Base-by-base conservation (phyloP, 1,140 invertebrate genomes). In the Andrena cerasifolii region DNA sequence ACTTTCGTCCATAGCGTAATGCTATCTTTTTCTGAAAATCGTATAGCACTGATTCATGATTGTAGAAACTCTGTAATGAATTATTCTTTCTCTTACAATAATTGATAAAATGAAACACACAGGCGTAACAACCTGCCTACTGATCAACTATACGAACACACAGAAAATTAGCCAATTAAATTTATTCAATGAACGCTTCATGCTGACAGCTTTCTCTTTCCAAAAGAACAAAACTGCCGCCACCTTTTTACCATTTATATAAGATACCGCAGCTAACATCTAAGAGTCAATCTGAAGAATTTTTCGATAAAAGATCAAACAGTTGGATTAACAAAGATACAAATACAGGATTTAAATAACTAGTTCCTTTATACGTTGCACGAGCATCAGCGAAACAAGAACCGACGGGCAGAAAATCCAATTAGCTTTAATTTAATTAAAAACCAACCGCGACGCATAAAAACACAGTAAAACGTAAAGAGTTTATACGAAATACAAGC, bases 401-500 rank as follows among this genome's bases (percentile, higher is more conserved):
- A 58, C 6, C 36, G 43, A 18, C 1, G 8, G 18, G 1, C 18
- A 28, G 43, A n/a, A 43, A 28, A 40, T 75, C 72, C 61, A 75
- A 75, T 75, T 66, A 75, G 67, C 33, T 45, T 45, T 45, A 54
- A 54, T 45, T 45, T 40, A 68, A 75, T 75, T 68, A 67, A 65
- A 75, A 65, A 43, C 61, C 58, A 49, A 43, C 36, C 18, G 33
- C 56, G 40, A 49, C 36, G 24, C 26, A 36, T 26, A 12, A 8
- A 4, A 24, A 24, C 10, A 14, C 4, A 54, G 16, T 43, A 21
- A 56, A 54, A 26, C n/a, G 43, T 18, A 21, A 40, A 40, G 68
- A 36, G 7, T 26, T 58, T 31, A 18, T 26, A 28, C 54, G 43
- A 47, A 47, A 47, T 47, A 45, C 26, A 18, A 24, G n/a, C n/a